A percentile compares a stretch with the other conserved stretches of the same genome.
Conservation (phyloP, 1,140 invertebrate species). For the Papilio xuthus region DNA sequence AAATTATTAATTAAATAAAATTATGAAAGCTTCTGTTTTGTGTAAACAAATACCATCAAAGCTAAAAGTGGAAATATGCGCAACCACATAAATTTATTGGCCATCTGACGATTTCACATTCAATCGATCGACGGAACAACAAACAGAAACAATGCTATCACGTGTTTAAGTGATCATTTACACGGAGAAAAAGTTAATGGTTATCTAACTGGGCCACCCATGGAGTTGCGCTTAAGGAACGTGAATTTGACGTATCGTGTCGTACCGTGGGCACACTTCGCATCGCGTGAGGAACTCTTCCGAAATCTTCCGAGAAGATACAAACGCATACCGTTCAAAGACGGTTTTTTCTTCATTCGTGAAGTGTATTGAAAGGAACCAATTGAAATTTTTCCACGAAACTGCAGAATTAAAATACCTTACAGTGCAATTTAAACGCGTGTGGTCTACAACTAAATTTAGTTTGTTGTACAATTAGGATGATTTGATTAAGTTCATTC, state of each 20-base stretch:
- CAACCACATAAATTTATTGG: constrained; percentile 17
- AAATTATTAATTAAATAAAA: no score
- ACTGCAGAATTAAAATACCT: constrained; percentile 71
- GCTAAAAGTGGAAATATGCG: constrained; percentile 15
- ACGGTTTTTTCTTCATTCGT: constrained; percentile 64
- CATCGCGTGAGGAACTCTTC: constrained; percentile 53
- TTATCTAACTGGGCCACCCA: constrained; percentile 71
- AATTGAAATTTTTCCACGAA: constrained; percentile 74
- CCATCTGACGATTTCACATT: constrained; percentile 23
- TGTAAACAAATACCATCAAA: not conserved
- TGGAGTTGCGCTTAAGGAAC: constrained; percentile 64
- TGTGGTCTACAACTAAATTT: constrained; percentile 64
- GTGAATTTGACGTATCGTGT: constrained; percentile 69
- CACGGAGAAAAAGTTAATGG: constrained; percentile 67
- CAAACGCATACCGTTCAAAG: constrained; percentile 68
- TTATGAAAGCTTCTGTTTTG: not conserved
- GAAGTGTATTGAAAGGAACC: constrained; percentile 65
- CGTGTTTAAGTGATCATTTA: constrained; percentile 64
- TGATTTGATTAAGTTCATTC: constrained; percentile 8
- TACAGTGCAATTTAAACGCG: constrained; percentile 64
- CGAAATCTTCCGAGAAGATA: constrained; percentile 67
- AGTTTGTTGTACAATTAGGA: no score
- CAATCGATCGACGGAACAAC: constrained; percentile 6
- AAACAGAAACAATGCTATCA: constrained; percentile 51
- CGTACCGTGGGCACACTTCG: constrained; percentile 65